Base-by-base conservation (phyloP, 2,797 vertebrate species). In the Epinephelus malabaricus region DNA sequence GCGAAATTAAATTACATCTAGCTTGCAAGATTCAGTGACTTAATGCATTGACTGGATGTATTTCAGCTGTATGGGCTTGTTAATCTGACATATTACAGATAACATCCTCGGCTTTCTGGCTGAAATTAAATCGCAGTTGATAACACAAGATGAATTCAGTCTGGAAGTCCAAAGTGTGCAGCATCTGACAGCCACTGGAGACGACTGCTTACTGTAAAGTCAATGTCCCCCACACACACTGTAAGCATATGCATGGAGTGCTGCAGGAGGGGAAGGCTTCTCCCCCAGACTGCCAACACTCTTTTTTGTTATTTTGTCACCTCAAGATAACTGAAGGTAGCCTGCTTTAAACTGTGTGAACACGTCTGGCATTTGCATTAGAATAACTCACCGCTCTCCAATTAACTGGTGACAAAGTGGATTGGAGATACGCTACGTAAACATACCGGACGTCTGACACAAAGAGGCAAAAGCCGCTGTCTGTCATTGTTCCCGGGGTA, bases 321-420 rank as follows among this genome's bases (percentile, higher is more conserved):
- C 81, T 79, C 50, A 17, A 76, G 69, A 67, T 45, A 65, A 76
- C 49, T 38, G 69, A 85, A 89, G 82, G 79, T 81, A 60, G 77
- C 83, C 85, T 6, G 11, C 55, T 89, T 91, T 84, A 86, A 90
- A 85, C 56, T 78, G 81, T 81, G 78, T 79, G 91, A 93, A 81
- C 84, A 73, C 56, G 80, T 72, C 68, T 51, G 46, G 51, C 69
- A 92, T 95, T 94, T 93, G 82, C 93, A 95, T 95, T 58, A 90
- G 69, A 95, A 93, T 92, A 81, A 85, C 78, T 83, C 86, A 50
- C 74, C 62, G n/a, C 74, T 85, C 78, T 81, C 92, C 94, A 95
- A 95, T 95, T 95, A 95, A 90, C 88, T 89, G 84, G 70, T 82
- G 93, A 94, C 92, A 90, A 89, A 87, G 91, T 91, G 92, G 88